These are phyloP conservation scores for Remorina albescens DNA, from an alignment of 2,797 vertebrate species.

Conservation along the genomic window DNA sequence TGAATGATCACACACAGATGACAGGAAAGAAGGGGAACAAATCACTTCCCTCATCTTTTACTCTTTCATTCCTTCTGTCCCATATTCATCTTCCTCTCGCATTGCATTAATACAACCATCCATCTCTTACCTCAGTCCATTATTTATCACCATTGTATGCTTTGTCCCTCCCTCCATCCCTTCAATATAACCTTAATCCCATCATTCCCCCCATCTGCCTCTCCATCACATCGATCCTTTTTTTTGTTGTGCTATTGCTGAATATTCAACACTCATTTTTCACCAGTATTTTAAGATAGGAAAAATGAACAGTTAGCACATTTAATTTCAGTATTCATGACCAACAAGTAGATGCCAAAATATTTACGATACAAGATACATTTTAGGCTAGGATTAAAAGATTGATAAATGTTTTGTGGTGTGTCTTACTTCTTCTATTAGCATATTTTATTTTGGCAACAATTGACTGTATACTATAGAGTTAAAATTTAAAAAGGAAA, in stretches of 20 bases:
- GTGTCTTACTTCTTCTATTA: not conserved
- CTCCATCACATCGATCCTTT: conserved; percentile 35
- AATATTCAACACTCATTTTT: conserved; percentile 14
- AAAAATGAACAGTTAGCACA: not conserved
- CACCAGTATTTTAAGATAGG: not conserved
- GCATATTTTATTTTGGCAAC: not conserved
- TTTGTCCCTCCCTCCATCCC: conserved; percentile 57
- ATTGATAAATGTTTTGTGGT: no score
- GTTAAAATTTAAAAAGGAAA: not conserved
- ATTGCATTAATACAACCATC: conserved; percentile 70
- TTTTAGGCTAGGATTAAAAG: no score
- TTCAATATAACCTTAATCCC: conserved; percentile 60
- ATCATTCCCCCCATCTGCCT: conserved; percentile 30
- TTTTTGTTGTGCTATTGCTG: conserved; percentile 8
- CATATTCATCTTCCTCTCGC: conserved; percentile 67
- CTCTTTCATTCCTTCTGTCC: conserved; percentile 54
- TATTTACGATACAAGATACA: not conserved
- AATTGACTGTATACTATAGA: not conserved
- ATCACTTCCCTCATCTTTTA: conserved; percentile 64
- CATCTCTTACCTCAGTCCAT: conserved; percentile 75
- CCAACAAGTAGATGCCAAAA: not conserved
- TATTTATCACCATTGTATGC: conserved; percentile 64
- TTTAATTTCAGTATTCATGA: not conserved
- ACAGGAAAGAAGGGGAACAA: conserved; percentile 50
- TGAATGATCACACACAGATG: conserved; percentile 36